A percentile compares a stretch with the other conserved stretches of the same genome.
phyloP scores from a whole-genome alignment of 1,140 invertebrate genomes.

The Pseudomyrmex sp. region DNA sequence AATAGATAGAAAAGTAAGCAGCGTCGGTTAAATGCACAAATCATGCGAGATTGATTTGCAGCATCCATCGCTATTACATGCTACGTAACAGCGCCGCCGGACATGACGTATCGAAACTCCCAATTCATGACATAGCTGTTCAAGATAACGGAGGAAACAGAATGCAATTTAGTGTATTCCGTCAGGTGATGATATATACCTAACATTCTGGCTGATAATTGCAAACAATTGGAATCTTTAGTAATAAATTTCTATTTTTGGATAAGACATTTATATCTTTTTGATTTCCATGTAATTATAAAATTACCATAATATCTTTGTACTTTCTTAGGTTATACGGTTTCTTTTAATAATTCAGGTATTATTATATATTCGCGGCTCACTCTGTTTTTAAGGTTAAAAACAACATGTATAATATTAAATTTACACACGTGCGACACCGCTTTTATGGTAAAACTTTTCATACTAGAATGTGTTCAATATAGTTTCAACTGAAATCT shows the following conservation, averaged over 20 bases:
- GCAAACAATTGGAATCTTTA: background rate
- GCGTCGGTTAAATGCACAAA: slow-evolving; percentile 36
- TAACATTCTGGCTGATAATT: background rate
- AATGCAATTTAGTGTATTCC: slow-evolving; percentile 45
- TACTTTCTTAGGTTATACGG: no score
- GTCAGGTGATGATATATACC: background rate
- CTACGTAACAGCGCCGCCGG: slow-evolving; percentile 26
- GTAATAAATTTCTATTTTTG: background rate
- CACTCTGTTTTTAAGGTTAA: background rate
- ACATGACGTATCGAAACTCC: slow-evolving; percentile 43
- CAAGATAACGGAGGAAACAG: slow-evolving; percentile 46
- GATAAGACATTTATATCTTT: background rate
- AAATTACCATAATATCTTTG: no score
- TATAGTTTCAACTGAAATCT: slow-evolving; percentile 30
- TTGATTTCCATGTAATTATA: no score
- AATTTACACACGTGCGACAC: background rate
- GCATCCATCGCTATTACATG: slow-evolving; percentile 5
- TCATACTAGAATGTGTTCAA: background rate
- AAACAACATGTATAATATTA: background rate
- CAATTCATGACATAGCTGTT: slow-evolving; percentile 46
- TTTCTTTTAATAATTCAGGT: background rate
- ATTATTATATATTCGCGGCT: background rate
- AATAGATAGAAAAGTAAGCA: slow-evolving; percentile 17
- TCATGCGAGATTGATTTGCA: slow-evolving; percentile 49
- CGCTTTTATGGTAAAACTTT: background rate